Percentiles rank a stretch among this genome's conserved stretches.
phyloP scores from a whole-genome alignment of 2,797 vertebrate genomes.

The Scolopax bukidnonensis region DNA sequence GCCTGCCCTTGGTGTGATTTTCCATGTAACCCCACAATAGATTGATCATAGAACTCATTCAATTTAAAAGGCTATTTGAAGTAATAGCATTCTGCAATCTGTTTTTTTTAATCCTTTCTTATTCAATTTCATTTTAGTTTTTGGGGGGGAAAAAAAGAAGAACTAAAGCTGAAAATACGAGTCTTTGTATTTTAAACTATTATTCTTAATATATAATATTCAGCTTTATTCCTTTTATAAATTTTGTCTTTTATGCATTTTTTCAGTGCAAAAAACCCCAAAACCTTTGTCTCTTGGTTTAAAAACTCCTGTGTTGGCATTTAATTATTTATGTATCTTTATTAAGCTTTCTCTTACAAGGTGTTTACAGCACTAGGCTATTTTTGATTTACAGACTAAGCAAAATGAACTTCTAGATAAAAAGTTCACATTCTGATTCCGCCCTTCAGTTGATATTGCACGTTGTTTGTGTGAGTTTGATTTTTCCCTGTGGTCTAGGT shows the following conservation, averaged over 20 bases:
- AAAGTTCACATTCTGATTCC: neutral
- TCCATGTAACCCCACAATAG: neutral
- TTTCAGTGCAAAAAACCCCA: neutral
- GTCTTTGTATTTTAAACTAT: neutral
- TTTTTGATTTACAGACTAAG: conserved; percentile 59
- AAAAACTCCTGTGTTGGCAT: neutral
- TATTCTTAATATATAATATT: neutral
- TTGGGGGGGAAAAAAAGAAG: neutral
- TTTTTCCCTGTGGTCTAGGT: neutral
- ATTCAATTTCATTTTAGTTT: neutral
- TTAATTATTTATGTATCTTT: conserved; percentile 56
- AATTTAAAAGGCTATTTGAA: neutral
- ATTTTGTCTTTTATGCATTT: neutral
- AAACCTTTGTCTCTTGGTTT: neutral
- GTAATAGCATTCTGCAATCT: neutral
- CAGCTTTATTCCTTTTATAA: neutral
- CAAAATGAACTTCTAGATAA: conserved; percentile 7
- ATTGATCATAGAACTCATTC: neutral
- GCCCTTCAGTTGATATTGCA: conserved; percentile 1
- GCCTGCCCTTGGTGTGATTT: neutral
- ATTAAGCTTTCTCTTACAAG: conserved; percentile 9
- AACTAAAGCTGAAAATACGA: neutral
- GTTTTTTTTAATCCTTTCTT: too few relatives aligned
- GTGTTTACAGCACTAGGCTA: conserved; percentile 1
- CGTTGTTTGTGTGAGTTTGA: neutral